Base-by-base conservation (phyloP, 2,888 invertebrate genomes). In the Rosalia funebris region DNA sequence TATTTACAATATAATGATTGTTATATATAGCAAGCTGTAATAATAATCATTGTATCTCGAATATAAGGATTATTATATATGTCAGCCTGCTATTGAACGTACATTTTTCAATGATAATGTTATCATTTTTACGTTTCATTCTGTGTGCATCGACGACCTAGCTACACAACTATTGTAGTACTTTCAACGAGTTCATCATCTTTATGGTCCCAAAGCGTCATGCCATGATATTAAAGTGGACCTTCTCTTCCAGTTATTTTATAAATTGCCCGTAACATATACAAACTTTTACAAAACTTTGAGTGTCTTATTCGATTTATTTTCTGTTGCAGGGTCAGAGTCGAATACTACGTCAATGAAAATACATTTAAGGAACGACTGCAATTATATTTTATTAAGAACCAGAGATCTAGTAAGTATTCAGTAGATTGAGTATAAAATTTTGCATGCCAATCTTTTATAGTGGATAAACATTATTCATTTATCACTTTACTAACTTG, bases 341-440 rank as follows among this genome's bases (percentile, higher is more conserved):
- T 98, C 83, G 98, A 98, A 84, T 98, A 98, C 84, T 98, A 98
- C 85, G 97, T 97, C 80, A 97, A 98, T 86, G 98, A 98, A 86
- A 97, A 97, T 82, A 97, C 96, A 79, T 92, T 98, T 84, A 98
- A 98, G 87, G 96, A 98, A 87, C 89, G 97, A 84, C 91, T 98
- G 82, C 97, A 98, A 86, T 88, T 98, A 75, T 98, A 98, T 87
- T 98, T 98, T 87, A 95, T 98, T 85, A 98, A 98, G 85, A 98
- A 98, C 85, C 97, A 98, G 87, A 91, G 96, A 86, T 97, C 97
- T 83, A 98, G 98, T 98, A 85, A 96, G 96, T 93, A 84, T 53
- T 14, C 11, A 42, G 32, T 45, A 16, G 15, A 12, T 34, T 32
- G 2, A 7, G 3, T 34, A n/a, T 7, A 7, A 5, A 3, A 25